These are phyloP conservation scores for Bedellia somnulentella DNA, from an alignment of 2,888 invertebrate species.

Conservation along the genomic window DNA sequence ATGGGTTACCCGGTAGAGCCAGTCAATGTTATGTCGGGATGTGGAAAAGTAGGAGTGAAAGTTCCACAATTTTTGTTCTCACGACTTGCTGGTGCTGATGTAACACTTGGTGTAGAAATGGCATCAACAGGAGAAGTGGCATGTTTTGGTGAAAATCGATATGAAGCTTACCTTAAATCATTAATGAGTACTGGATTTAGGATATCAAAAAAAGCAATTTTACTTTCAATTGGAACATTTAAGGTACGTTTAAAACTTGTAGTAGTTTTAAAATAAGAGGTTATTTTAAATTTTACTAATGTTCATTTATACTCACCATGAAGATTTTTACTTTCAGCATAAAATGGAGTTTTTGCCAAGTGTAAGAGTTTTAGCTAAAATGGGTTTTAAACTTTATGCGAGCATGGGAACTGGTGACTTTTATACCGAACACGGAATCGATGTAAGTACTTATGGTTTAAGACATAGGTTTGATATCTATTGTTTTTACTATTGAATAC, in stretches of 20 bases:
- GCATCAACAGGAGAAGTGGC: constrained; percentile 99
- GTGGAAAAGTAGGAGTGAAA: constrained; percentile 93
- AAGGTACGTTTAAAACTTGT: constrained; percentile 65
- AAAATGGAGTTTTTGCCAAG: constrained; percentile 88
- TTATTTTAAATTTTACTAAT: too few species aligned
- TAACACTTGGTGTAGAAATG: constrained; percentile 99
- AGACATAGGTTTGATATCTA: not conserved
- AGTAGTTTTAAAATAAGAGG: not conserved
- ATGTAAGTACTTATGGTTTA: constrained; percentile 61
- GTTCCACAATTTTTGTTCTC: constrained; percentile 99
- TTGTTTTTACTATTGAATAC: not conserved
- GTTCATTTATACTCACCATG: too few species aligned
- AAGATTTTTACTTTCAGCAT: constrained; percentile 64
- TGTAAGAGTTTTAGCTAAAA: constrained; percentile 77
- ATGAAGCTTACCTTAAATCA: constrained; percentile 97
- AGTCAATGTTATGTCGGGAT: constrained; percentile 77
- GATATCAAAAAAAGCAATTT: constrained; percentile 90
- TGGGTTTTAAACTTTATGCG: constrained; percentile 95
- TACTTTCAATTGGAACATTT: constrained; percentile 94
- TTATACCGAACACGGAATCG: constrained; percentile 89
- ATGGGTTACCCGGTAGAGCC: constrained; percentile 85
- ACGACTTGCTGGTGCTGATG: constrained; percentile 95
- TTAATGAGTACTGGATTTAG: constrained; percentile 97
- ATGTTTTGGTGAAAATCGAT: constrained; percentile 97
- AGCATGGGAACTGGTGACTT: constrained; percentile 99